A percentile compares a stretch with the other conserved stretches of the same genome.
phyloP scores from a whole-genome alignment of 2,888 invertebrate genomes.

The Lucinisca nassula region DNA sequence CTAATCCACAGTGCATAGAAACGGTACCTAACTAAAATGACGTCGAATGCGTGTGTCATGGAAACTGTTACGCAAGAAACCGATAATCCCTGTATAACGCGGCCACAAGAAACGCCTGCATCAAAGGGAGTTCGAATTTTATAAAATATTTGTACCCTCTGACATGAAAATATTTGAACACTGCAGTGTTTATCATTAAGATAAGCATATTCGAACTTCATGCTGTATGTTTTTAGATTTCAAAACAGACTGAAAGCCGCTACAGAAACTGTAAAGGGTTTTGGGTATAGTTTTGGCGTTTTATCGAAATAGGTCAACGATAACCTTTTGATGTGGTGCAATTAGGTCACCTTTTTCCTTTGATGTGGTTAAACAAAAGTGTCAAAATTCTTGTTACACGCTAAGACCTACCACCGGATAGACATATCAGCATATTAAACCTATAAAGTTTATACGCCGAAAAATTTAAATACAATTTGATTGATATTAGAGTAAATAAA shows the following conservation, averaged over 20 bases:
- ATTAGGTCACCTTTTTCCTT: background rate
- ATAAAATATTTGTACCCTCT: background rate
- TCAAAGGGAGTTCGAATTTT: background rate
- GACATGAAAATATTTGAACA: constrained; percentile 6
- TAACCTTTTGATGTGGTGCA: background rate
- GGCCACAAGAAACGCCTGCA: background rate
- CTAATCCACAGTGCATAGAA: too few species aligned
- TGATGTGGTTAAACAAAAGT: background rate
- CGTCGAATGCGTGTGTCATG: too few species aligned
- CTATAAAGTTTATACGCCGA: constrained; percentile 2
- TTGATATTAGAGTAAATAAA: background rate
- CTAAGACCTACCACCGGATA: background rate
- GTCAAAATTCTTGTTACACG: background rate
- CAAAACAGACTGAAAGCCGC: background rate
- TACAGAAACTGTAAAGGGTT: background rate
- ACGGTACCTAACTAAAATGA: too few species aligned
- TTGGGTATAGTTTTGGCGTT: constrained; percentile 2
- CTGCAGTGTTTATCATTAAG: background rate
- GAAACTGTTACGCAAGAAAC: too few species aligned
- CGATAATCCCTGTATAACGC: too few species aligned
- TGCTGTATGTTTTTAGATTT: background rate
- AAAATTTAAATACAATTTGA: constrained; percentile 5
- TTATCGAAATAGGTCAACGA: background rate
- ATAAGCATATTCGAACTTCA: background rate
- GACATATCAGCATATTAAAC: background rate